phyloP scores from a whole-genome alignment of 2,888 invertebrate species.

The Laspeyria flexula region DNA sequence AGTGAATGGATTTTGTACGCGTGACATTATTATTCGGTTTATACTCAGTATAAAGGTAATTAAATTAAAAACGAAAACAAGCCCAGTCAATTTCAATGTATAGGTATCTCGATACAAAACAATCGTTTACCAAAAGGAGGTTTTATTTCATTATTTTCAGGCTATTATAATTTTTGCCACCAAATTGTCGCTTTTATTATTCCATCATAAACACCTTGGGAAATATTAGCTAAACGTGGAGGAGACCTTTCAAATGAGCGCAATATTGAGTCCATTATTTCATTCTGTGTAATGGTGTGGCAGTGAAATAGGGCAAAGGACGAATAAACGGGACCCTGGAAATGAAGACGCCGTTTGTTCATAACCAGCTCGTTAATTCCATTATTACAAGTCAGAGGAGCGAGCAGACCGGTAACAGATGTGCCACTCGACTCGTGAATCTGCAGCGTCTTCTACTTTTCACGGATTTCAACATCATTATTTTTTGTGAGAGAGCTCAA shows the following conservation, averaged over 20 bases:
- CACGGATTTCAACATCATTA: conserved; percentile 59
- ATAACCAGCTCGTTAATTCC: conserved; percentile 85
- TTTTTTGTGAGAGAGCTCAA: conserved; percentile 51
- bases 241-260: conserved; percentile 68
- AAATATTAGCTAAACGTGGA: conserved; percentile 67
- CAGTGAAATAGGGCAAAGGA: conserved; percentile 81
- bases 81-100: neutral
- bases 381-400: conserved; percentile 83
- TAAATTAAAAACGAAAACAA: conserved; percentile 48
- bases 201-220: conserved; percentile 66
- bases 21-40: conserved; percentile 67
- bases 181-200: conserved; percentile 50
- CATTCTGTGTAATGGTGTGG: conserved; percentile 80
- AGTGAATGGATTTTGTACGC: conserved; percentile 74
- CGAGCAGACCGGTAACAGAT: conserved; percentile 80
- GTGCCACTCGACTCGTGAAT: conserved; percentile 74
- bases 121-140: neutral
- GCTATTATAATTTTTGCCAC: conserved; percentile 22
- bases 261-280: conserved; percentile 79
- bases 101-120: neutral
- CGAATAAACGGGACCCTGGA: conserved; percentile 78
- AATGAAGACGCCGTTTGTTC: conserved; percentile 85
- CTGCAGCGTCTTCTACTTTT: conserved; percentile 55
- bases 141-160: neutral
- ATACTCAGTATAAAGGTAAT: conserved; percentile 65